Evolutionary conservation across 2,797 vertebrate genomes (phyloP).

Genomic region (Mus minutoides): DNA sequence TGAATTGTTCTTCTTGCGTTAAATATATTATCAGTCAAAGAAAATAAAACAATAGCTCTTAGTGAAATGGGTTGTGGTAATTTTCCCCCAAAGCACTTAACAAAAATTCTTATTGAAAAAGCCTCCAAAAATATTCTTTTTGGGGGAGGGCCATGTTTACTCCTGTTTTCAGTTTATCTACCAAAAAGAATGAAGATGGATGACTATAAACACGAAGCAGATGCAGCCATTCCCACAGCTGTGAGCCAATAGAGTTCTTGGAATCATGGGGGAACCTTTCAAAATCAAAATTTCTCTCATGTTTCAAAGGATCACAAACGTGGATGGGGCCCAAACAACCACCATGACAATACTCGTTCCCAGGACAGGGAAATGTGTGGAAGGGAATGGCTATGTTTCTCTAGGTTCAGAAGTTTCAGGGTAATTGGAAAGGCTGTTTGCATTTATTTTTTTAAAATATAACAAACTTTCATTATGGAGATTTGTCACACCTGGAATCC

Average conservation of each 20-base stretch:
- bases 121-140: slow-evolving; percentile 23
- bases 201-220: not conserved
- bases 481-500: not conserved
- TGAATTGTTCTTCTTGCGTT: slow-evolving; percentile 21
- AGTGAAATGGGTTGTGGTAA: not conserved
- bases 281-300: slow-evolving; percentile 51
- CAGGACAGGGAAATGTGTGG: not conserved
- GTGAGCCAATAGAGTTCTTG: not conserved
- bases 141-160: not conserved
- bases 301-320: slow-evolving; percentile 41
- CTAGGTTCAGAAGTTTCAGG: slow-evolving; percentile 3
- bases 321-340: not conserved
- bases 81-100: slow-evolving; percentile 34
- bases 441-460: slow-evolving; percentile 25
- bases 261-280: slow-evolving; percentile 25
- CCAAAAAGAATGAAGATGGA: slow-evolving; percentile 50
- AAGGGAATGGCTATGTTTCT: not conserved
- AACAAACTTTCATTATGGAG: slow-evolving; percentile 27
- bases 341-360: not conserved
- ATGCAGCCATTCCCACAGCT: not conserved
- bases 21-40: slow-evolving; percentile 36
- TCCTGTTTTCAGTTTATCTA: slow-evolving; percentile 24
- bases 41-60: not conserved
- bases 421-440: not conserved
- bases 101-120: slow-evolving; percentile 49